Evolutionary conservation across 2,888 invertebrate species (phyloP).

Genomic region (Eristalis arbustorum): DNA sequence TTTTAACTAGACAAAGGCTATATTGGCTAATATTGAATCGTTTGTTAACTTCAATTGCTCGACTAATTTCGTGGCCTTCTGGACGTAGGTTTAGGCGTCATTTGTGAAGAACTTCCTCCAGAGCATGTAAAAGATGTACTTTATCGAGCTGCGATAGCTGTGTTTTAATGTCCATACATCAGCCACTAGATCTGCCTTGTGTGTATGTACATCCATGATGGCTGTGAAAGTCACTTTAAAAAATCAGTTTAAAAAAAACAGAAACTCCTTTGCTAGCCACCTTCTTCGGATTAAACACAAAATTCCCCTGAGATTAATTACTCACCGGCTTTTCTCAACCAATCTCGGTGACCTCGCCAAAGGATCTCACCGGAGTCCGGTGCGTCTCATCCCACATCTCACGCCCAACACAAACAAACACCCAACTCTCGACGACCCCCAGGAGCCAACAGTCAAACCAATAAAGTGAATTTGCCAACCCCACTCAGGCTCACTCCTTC

Average conservation of each 20-base stretch:
- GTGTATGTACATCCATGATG: neutral
- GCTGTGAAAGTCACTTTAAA: neutral
- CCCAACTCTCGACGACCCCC: neutral
- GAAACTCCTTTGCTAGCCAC: neutral
- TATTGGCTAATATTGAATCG: too few relatives aligned
- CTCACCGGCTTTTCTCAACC: neutral
- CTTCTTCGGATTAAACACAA: neutral
- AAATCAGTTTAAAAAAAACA: too few relatives aligned
- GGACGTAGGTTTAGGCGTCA: too few relatives aligned
- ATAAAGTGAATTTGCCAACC: neutral
- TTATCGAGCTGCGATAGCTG: too few relatives aligned
- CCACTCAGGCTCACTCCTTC: neutral
- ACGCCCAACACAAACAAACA: neutral
- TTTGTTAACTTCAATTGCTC: too few relatives aligned
- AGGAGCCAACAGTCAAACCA: neutral
- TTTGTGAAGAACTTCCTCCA: too few relatives aligned
- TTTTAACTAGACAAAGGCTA: too few relatives aligned
- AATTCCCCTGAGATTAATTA: neutral
- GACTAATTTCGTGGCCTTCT: too few relatives aligned
- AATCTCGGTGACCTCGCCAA: neutral
- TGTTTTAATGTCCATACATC: neutral
- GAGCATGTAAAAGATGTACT: too few relatives aligned
- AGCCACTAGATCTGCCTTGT: neutral
- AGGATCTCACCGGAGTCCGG: neutral
- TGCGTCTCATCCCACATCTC: neutral